Conservation (phyloP, 2,797 vertebrate species). For the Enteromius anoplus region DNA sequence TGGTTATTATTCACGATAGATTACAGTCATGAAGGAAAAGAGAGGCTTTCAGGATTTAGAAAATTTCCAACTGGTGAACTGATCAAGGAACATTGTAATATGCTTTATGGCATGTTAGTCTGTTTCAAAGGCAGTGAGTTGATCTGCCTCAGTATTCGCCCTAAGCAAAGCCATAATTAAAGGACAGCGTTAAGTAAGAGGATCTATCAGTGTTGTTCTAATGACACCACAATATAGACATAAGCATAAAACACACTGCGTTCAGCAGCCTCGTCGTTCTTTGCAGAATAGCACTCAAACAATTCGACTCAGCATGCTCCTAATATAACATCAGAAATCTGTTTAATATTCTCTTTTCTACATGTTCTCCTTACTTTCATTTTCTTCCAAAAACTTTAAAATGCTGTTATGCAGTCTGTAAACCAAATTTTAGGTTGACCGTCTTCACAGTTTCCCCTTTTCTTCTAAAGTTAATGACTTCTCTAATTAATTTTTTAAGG, state of each 20-base stretch:
- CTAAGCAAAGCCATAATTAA: slow-evolving; percentile 16
- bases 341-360: slow-evolving; percentile 6
- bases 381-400: neutral
- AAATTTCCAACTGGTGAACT: neutral
- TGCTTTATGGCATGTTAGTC: neutral
- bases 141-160: neutral
- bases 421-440: neutral
- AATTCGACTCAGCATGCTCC: slow-evolving; percentile 1
- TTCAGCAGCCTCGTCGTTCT: neutral
- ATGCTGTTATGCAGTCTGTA: neutral
- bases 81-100: neutral
- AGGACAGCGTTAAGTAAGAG: slow-evolving; percentile 11
- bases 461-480: neutral
- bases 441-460: slow-evolving; percentile 5
- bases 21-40: neutral
- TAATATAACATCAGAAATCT: slow-evolving; percentile 2
- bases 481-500: neutral
- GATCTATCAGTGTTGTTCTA: slow-evolving; percentile 35
- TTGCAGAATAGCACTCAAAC: slow-evolving; percentile 1
- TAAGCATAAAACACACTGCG: slow-evolving; percentile 3
- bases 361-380: neutral
- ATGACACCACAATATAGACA: slow-evolving; percentile 23
- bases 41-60: neutral
- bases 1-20: slow-evolving; percentile 16
- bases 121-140: neutral